These are phyloP conservation scores for Dolichomitus sp. DNA, from an alignment of 2,888 invertebrate species.

Conservation along the genomic window DNA sequence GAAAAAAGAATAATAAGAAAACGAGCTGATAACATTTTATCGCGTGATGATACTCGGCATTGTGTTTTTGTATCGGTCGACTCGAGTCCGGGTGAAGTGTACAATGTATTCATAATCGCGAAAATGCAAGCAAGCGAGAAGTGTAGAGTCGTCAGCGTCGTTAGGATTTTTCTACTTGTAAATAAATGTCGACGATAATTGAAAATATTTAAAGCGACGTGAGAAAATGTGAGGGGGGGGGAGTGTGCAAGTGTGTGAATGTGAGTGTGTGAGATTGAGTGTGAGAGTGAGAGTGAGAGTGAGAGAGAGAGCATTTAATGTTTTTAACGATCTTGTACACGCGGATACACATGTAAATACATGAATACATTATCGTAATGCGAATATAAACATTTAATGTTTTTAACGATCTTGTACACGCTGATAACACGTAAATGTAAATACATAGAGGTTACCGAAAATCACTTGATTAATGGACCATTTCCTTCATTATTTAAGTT, in stretches of 20 bases:
- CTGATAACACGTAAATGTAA: slow-evolving; percentile 84
- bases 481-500: background rate
- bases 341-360: slow-evolving; percentile 84
- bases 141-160: slow-evolving; percentile 75
- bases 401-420: slow-evolving; percentile 86
- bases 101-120: slow-evolving; percentile 75
- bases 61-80: slow-evolving; percentile 45
- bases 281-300: slow-evolving; percentile 47
- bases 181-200: slow-evolving; percentile 71
- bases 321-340: slow-evolving; percentile 85
- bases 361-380: slow-evolving; percentile 83
- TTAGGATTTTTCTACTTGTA: slow-evolving; percentile 81
- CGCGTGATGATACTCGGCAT: slow-evolving; percentile 44
- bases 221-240: slow-evolving; percentile 15
- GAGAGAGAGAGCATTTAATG: slow-evolving; percentile 79
- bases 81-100: slow-evolving; percentile 67
- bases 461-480: slow-evolving; percentile 22
- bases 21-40: slow-evolving; percentile 16
- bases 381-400: slow-evolving; percentile 85
- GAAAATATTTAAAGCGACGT: slow-evolving; percentile 72
- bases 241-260: no score
- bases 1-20: slow-evolving; percentile 11
- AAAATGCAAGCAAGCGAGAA: slow-evolving; percentile 66
- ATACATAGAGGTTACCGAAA: slow-evolving; percentile 84
- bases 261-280: no score